Conservation (phyloP, 2,888 invertebrate genomes). For the Rhagium mordax region DNA sequence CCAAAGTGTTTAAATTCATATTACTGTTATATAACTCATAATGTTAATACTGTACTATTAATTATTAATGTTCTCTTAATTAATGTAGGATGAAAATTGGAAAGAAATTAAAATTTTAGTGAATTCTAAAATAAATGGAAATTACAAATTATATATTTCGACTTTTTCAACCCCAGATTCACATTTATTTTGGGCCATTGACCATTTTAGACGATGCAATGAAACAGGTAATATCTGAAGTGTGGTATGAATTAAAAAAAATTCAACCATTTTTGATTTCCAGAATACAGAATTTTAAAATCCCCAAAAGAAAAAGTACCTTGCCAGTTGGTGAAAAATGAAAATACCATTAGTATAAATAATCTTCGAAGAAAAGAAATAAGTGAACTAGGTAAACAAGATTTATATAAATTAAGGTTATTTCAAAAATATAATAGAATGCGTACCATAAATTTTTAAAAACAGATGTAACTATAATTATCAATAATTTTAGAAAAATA, state of each 20-base stretch:
- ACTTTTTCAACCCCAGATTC: neutral
- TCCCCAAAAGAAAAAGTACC: neutral
- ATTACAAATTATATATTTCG: neutral
- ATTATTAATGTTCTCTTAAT: neutral
- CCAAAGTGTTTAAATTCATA: no score
- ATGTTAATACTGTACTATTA: no score
- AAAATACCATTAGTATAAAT: neutral
- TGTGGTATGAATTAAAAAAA: neutral
- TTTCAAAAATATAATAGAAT: no score
- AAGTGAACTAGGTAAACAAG: neutral
- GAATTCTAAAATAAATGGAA: neutral
- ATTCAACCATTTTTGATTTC: constrained; percentile 4
- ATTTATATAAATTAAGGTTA: neutral
- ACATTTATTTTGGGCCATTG: constrained; percentile 53
- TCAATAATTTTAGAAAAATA: no score
- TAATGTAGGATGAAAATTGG: constrained; percentile 35
- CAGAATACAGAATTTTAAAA: constrained; percentile 39
- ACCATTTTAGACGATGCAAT: constrained; percentile 50
- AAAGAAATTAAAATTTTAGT: constrained; percentile 27
- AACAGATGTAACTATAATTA: no score
- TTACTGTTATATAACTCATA: no score
- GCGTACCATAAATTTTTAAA: no score
- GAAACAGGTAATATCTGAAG: constrained; percentile 42
- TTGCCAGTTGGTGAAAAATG: constrained; percentile 30
- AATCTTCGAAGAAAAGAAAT: neutral